Evolutionary conservation across 2,113 vertebrate genomes (phyloP).

Genomic region (Forbesichthys papilliferus): DNA sequence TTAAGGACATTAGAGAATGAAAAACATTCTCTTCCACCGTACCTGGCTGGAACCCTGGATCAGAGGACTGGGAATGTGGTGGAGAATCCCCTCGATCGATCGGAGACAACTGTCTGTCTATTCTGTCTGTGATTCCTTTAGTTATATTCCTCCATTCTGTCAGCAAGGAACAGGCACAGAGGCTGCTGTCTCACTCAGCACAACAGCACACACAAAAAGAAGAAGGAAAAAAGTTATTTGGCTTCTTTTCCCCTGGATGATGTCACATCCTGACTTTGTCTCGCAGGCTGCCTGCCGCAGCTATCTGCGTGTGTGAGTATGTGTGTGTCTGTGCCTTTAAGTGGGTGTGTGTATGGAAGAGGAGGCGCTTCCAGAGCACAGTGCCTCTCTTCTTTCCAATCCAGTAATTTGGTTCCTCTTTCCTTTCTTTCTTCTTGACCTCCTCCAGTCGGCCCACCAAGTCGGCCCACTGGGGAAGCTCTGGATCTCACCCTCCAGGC

Average conservation of each 20-base stretch:
- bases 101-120: background rate
- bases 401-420: slow-evolving; percentile 32
- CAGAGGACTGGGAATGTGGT: slow-evolving; percentile 55
- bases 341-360: slow-evolving; percentile 48
- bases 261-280: slow-evolving; percentile 92
- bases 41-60: slow-evolving; percentile 67
- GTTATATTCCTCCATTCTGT: slow-evolving; percentile 32
- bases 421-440: slow-evolving; percentile 29
- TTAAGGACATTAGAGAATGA: slow-evolving; percentile 1
- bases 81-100: slow-evolving; percentile 7
- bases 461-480: background rate
- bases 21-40: slow-evolving; percentile 48
- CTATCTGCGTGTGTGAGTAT: slow-evolving; percentile 27
- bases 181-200: slow-evolving; percentile 51
- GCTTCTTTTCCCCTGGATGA: slow-evolving; percentile 79
- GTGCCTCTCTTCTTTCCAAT: slow-evolving; percentile 15
- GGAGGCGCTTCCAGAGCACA: slow-evolving; percentile 13
- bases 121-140: slow-evolving; percentile 41
- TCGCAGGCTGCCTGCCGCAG: slow-evolving; percentile 52
- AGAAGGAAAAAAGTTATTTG: slow-evolving; percentile 66
- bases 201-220: slow-evolving; percentile 27
- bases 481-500: slow-evolving; percentile 26
- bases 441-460: slow-evolving; percentile 41
- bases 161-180: slow-evolving; percentile 36
- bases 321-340: slow-evolving; percentile 39